Evolutionary conservation across 2,797 vertebrate species (phyloP), one percentile per base, ranked within the genome.

Genomic region (Pangasius mekongensis): DNA sequence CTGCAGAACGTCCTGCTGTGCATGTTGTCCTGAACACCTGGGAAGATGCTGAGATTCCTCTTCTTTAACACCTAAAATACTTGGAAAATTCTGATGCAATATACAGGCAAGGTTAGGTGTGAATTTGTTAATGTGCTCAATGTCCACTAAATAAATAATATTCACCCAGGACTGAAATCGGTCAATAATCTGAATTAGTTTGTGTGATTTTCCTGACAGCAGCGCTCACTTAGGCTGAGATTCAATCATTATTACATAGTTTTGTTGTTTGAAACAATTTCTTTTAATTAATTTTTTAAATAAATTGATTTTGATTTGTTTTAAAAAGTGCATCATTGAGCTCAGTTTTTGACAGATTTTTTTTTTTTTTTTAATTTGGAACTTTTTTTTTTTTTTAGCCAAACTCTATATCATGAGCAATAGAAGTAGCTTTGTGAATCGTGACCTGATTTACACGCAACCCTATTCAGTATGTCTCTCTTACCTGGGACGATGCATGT

Each of bases 11-110:
- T 30, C 30, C 33, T 58, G 30, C 30, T 80, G 77, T 58, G 52
- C 30, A 56, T 80, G 77, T 80, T 33, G 54, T 81, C 54, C 54
- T 58, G 20, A 81, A 58, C 77, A 54, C 54, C 76, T 54, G 49
- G 27, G n/a, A 78, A n/a, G 74, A 77, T 54, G 27, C 47, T 77
- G 74, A 52, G 76, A 78, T 52, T 52, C n/a, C 49, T 54, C 49
- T 78, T 54, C n/a, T 71, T 27, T 76, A 81, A 20, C 33, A 58
- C 33, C 54, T 30, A 33, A 56, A 20, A 33, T 33, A 20, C 52
- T 54, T 30, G 16, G 54, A 5, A 60, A 58, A 36, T 24, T 36
- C 14, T 58, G 33, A 81, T 81, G 78, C 54, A 60, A 10, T 81
- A 36, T 60, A 11, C 54, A 81, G 33, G 18, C 18, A 80, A 80